These are phyloP conservation scores for Aporrectodea caliginosa DNA, from an alignment of 1,140 invertebrate species.

Conservation along the genomic window DNA sequence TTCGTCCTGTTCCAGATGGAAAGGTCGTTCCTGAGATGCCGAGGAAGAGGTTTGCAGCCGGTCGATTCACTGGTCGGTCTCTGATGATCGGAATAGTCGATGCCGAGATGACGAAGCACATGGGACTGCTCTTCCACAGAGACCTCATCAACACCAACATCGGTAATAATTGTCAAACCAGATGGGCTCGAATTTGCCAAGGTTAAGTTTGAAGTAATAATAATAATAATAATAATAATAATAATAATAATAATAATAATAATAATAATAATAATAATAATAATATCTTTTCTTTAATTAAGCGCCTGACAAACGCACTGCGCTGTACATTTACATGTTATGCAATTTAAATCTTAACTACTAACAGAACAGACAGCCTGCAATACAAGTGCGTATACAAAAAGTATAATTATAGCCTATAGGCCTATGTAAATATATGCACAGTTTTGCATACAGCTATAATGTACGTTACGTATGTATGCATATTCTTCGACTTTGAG, in stretches of 20 bases:
- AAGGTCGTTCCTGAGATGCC: not conserved
- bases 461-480: too few species aligned
- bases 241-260: conserved; percentile 4
- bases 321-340: too few species aligned
- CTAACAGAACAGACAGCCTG: too few species aligned
- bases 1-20: not conserved
- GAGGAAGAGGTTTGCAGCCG: not conserved
- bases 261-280: conserved; percentile 1
- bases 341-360: too few species aligned
- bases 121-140: not conserved
- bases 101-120: not conserved
- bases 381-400: too few species aligned
- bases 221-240: conserved; percentile 4
- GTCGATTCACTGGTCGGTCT: not conserved
- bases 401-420: too few species aligned
- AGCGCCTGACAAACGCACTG: too few species aligned
- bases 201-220: not conserved
- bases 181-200: too few species aligned
- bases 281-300: too few species aligned
- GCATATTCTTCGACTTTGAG: too few species aligned
- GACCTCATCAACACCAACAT: not conserved
- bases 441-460: too few species aligned
- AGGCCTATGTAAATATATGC: too few species aligned
- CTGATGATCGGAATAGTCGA: not conserved
- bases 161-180: not conserved